A percentile compares a stretch with the other conserved stretches of the same genome.
Conservation (phyloP, 2,113 vertebrate genomes). For the Tetrax tetrax region DNA sequence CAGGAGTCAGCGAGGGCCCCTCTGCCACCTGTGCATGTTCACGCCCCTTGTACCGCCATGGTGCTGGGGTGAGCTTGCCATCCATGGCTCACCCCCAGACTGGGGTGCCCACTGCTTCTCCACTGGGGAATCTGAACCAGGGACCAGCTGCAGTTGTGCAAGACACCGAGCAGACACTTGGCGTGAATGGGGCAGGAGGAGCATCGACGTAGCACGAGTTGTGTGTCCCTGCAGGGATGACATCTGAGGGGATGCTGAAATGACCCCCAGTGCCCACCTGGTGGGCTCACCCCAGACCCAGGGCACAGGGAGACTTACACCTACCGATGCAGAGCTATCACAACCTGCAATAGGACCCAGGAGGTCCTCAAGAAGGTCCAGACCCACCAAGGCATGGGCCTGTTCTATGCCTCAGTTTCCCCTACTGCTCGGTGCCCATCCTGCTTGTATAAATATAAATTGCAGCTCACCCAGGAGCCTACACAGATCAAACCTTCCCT, state of each 20-base stretch:
- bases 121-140: fast-evolving
- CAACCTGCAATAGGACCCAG: neutral
- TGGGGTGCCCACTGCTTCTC: fast-evolving
- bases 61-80: neutral
- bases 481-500: neutral
- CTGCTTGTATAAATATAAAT: neutral
- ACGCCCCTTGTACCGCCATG: fast-evolving
- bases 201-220: fast-evolving
- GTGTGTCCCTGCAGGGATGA: neutral
- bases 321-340: fast-evolving
- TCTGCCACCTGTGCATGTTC: fast-evolving
- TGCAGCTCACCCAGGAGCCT: neutral
- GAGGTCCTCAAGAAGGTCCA: neutral
- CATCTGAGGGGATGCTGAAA: neutral
- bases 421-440: neutral
- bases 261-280: neutral
- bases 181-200: fast-evolving
- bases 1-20: neutral
- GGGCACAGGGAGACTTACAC: neutral
- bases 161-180: fast-evolving
- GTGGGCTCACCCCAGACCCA: neutral
- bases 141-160: neutral
- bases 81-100: neutral
- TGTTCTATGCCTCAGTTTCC: neutral
- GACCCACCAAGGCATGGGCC: neutral